Base-by-base conservation (phyloP, 2,113 vertebrate species). In the Acrocephalus kingi region DNA sequence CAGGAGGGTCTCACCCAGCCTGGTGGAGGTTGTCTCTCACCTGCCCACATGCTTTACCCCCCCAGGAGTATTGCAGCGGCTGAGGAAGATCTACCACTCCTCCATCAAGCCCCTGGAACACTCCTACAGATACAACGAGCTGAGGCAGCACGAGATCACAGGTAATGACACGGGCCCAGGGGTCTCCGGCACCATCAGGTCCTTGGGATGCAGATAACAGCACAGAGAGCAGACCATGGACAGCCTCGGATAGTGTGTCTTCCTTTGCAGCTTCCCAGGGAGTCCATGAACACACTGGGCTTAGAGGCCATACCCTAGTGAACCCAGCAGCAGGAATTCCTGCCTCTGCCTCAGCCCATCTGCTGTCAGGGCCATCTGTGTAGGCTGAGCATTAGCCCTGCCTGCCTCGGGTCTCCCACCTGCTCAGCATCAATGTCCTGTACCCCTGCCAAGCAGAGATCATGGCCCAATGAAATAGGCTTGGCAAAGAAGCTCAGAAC, bases 131-230 rank as follows among this genome's bases (percentile, higher is more conserved):
- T 99, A 99, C 98, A 99, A 99, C 0, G 99, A 99, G 96, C 98
- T 99, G 94, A 98, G 99, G 93, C 99, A 99, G 96, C 99, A 99
- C 0, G 99, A 99, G 97, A 99, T 99, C 97, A 99, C 99, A 98
- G 99, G 99, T 99, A 98, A 77, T 25, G 23, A 59, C 54, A 49
- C 0, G 2, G 59, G 45, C 74, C 66, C 30, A 0, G 6, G 55
- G 52, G 48, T 62, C 59, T 80, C 41, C 0, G 0, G 61, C 85
- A 78, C 75, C 67, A 39, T 19, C 45, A 39, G 59, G 51, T 76
- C 49, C 18, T 25, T 48, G 72, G 30, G 59, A 66, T 46, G 67
- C 61, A 58, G 73, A 31, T 23, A 81, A 56, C 33, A 67, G 66
- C 20, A 0, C 33, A 77, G 86, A 73, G 51, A 45, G 54, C 55